These are phyloP conservation scores for Agriopis marginaria DNA, from an alignment of 2,888 invertebrate genomes.

Conservation along the genomic window DNA sequence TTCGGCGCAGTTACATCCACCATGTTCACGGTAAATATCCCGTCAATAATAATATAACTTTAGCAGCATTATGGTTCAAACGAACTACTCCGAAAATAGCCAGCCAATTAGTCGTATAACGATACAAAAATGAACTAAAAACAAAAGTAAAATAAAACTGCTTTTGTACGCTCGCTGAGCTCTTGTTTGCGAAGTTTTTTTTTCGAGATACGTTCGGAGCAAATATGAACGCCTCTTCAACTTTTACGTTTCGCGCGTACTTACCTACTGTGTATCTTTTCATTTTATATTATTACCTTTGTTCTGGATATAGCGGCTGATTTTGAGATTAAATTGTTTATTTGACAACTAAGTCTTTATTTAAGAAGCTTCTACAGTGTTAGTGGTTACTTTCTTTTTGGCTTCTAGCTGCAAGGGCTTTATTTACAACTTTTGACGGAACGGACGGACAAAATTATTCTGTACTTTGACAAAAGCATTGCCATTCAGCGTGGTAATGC, in stretches of 20 bases:
- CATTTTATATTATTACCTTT: constrained; percentile 35
- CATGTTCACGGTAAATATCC: too few relatives aligned
- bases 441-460: too few relatives aligned
- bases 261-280: constrained; percentile 45
- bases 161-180: constrained; percentile 32
- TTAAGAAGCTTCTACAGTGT: too few relatives aligned
- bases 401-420: too few relatives aligned
- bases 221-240: constrained; percentile 61
- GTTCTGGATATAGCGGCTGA: not conserved
- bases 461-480: too few relatives aligned
- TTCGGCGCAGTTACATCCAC: too few relatives aligned
- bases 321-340: not conserved
- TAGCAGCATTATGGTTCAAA: not conserved
- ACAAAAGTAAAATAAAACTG: constrained; percentile 24
- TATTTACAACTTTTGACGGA: too few relatives aligned
- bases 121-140: constrained; percentile 27
- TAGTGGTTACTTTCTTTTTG: too few relatives aligned
- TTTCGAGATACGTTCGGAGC: constrained; percentile 51
- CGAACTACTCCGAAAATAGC: not conserved
- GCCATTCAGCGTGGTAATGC: too few relatives aligned
- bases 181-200: constrained; percentile 44
- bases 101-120: constrained; percentile 10
- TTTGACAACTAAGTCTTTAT: too few relatives aligned
- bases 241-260: constrained; percentile 49
- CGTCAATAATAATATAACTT: too few relatives aligned